Evolutionary conservation across 2,113 vertebrate species (phyloP).

Genomic region (Cochlearius cochlearius): DNA sequence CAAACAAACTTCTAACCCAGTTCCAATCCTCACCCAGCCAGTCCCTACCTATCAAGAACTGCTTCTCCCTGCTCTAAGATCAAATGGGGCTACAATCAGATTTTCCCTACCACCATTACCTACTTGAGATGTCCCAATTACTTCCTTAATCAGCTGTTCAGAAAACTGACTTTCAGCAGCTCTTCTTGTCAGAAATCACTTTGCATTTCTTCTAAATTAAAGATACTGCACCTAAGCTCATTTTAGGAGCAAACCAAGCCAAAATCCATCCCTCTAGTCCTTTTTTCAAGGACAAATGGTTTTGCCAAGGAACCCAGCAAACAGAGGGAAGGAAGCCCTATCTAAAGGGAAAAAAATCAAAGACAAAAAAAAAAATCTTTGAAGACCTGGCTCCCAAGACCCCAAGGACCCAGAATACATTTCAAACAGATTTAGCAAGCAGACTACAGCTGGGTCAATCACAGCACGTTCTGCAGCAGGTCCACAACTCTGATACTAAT

Average conservation of each 20-base stretch:
- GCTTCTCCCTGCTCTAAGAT: not conserved
- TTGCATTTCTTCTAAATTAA: not conserved
- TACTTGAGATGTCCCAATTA: not conserved
- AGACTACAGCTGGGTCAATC: not conserved
- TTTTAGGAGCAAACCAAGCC: not conserved
- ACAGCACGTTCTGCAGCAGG: not conserved
- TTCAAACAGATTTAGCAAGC: not conserved
- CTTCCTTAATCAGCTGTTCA: not conserved
- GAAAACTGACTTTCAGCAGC: not conserved
- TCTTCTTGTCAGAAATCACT: not conserved
- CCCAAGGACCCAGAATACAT: not conserved
- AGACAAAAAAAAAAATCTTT: not conserved
- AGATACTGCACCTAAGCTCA: not conserved
- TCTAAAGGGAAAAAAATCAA: not conserved
- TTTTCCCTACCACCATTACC: not conserved
- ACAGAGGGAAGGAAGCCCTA: not conserved
- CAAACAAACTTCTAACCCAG: not conserved
- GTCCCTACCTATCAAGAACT: not conserved
- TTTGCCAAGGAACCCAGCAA: not conserved
- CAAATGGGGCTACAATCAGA: not conserved
- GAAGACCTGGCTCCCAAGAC: not conserved
- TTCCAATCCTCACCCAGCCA: not conserved
- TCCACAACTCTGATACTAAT: not conserved
- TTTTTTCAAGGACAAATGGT: not conserved
- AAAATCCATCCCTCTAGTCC: not conserved